Conservation (phyloP, 2,888 invertebrate genomes). For the Hirtodrosophila histrioides region DNA sequence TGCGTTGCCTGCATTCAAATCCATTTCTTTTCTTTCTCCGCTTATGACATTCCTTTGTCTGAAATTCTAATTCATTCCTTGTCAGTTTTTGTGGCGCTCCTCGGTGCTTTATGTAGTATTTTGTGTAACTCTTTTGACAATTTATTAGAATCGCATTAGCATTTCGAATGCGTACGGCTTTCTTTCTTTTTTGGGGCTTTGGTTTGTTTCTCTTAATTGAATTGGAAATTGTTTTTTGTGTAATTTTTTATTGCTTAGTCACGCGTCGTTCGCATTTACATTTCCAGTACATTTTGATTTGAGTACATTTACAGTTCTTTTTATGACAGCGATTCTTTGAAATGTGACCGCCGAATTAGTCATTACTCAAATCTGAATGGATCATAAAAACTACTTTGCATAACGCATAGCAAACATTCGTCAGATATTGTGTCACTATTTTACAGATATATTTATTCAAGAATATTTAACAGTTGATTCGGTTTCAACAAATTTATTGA, state of each 20-base stretch:
- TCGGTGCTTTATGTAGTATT: conserved; percentile 29
- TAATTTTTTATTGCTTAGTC: conserved; percentile 67
- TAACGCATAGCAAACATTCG: background rate
- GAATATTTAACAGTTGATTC: conserved; percentile 5
- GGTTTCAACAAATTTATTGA: conserved; percentile 20
- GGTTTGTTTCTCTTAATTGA: conserved; percentile 51
- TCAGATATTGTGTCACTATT: too few relatives aligned
- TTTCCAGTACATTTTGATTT: conserved; percentile 18
- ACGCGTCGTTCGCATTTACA: conserved; percentile 58
- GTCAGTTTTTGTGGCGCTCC: conserved; percentile 52
- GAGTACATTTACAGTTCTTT: conserved; percentile 33
- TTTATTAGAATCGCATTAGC: conserved; percentile 66
- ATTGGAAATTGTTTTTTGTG: conserved; percentile 54
- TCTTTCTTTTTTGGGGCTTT: conserved; percentile 22
- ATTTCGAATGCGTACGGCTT: conserved; percentile 53
- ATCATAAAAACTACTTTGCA: conserved; percentile 45
- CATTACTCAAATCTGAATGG: conserved; percentile 32
- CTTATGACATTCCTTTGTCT: conserved; percentile 41
- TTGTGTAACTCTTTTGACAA: conserved; percentile 68
- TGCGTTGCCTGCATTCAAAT: conserved; percentile 56
- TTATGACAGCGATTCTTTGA: conserved; percentile 44
- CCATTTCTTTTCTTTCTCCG: conserved; percentile 15
- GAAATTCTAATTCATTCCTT: conserved; percentile 53
- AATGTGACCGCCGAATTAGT: conserved; percentile 45
- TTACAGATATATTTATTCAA: too few relatives aligned